Conservation (phyloP, 2,888 invertebrate species). For the Geophilus truncorum region DNA sequence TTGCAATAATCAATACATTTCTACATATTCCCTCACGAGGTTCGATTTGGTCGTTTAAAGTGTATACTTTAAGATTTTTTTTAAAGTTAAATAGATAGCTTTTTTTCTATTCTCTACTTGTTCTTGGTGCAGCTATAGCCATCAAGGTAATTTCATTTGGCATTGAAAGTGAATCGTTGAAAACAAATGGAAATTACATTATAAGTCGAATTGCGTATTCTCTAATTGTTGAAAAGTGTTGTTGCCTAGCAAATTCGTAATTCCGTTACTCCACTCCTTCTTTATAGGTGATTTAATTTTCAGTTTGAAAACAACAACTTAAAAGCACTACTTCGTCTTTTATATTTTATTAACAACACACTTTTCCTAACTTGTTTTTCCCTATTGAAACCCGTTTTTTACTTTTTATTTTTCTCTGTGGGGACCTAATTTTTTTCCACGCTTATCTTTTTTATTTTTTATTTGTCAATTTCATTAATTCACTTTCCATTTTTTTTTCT, state of each 20-base stretch:
- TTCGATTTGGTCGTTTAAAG: no score
- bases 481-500: background rate
- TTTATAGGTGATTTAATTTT: background rate
- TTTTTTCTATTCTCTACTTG: background rate
- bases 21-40: no score
- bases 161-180: constrained; percentile 17
- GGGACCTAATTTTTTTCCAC: background rate
- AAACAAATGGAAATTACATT: constrained; percentile 2
- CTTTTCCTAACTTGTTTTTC: background rate
- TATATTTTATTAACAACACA: background rate
- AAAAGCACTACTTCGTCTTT: background rate
- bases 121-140: background rate
- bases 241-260: constrained; percentile 3
- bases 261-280: background rate
- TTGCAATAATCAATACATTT: no score
- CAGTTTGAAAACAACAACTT: constrained; percentile 3
- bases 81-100: background rate
- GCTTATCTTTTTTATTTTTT: no score
- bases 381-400: background rate
- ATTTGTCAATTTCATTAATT: no score
- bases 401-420: no score
- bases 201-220: constrained; percentile 1
- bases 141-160: constrained; percentile 4
- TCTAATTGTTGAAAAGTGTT: constrained; percentile 7
- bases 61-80: background rate